Conservation (phyloP, 2,888 invertebrate genomes). For the Tipula helvola region DNA sequence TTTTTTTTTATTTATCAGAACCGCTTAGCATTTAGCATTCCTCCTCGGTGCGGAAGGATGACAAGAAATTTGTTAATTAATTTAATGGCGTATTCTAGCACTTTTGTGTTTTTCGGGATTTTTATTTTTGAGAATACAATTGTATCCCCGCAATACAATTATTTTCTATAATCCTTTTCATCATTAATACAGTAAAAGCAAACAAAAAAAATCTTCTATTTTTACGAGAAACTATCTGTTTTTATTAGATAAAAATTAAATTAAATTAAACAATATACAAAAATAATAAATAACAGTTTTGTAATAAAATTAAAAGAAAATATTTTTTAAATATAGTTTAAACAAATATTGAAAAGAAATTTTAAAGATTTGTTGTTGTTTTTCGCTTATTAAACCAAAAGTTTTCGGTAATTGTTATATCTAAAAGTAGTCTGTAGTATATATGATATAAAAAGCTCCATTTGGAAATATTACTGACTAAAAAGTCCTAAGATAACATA, state of each 20-base stretch:
- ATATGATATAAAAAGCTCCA: background rate
- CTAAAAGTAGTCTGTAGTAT: background rate
- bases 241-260: background rate
- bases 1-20: no score
- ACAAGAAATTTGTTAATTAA: no score
- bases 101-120: no score
- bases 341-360: background rate
- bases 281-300: background rate
- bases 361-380: background rate
- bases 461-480: background rate
- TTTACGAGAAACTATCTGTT: background rate
- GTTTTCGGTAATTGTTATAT: background rate
- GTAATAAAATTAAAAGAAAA: background rate
- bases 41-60: no score
- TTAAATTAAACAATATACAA: background rate
- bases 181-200: background rate
- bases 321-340: background rate
- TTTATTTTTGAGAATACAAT: no score
- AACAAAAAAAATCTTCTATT: background rate
- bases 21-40: no score
- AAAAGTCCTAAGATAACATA: background rate
- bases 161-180: background rate
- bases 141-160: background rate
- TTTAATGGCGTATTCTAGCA: no score
- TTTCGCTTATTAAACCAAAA: background rate